Percentiles rank a stretch among this genome's conserved stretches.
Conservation (phyloP, 2,113 vertebrate genomes). For the Fregetta grallaria region DNA sequence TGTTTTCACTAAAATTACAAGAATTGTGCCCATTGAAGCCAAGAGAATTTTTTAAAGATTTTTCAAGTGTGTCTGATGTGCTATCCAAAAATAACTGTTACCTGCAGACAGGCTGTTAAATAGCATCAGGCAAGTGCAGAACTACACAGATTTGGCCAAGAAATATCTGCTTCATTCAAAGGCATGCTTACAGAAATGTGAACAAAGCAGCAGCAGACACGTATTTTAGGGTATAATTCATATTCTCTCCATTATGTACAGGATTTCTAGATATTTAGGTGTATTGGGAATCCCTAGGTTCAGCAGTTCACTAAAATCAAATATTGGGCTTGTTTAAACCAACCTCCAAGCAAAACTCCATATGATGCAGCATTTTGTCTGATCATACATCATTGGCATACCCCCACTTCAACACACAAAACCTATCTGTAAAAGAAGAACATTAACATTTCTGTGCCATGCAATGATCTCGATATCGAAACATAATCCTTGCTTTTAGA, state of each 20-base stretch:
- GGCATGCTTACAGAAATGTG: neutral
- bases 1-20: neutral
- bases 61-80: neutral
- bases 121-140: neutral
- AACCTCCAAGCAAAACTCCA: neutral
- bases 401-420: neutral
- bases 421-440: neutral
- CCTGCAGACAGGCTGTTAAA: neutral
- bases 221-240: neutral
- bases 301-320: neutral
- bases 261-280: neutral
- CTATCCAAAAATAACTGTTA: neutral
- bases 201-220: neutral
- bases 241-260: neutral
- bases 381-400: neutral
- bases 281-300: neutral
- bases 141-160: neutral
- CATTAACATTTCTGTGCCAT: neutral
- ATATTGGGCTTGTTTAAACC: neutral
- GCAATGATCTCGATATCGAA: neutral
- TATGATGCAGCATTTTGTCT: neutral
- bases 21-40: neutral
- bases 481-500: conserved; percentile 18
- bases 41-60: neutral
- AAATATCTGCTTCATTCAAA: neutral